Evolutionary conservation across 1,140 invertebrate species (phyloP), one percentile per base, ranked within the genome.

Genomic region (Magallana gigas): DNA sequence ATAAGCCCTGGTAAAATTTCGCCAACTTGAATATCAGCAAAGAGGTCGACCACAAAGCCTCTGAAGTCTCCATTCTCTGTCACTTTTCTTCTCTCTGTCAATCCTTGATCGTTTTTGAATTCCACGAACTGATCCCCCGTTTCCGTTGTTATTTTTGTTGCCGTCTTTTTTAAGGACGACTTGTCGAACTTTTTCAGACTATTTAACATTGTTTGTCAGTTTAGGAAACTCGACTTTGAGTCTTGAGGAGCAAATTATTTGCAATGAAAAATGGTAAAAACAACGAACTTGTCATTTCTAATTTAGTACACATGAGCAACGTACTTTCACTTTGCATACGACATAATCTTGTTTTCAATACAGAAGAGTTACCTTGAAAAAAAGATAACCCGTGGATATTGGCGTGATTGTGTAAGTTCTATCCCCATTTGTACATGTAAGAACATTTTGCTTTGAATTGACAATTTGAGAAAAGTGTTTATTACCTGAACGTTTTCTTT

Each of bases 21-120:
- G 18, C 90, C 93, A 64, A 93, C 92, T 83, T 94, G 92, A 48
- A 94, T 81, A 84, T 94, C 93, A 81, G 88, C 88, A 29, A 84
- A 57, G 3, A 84, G 60, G 80, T 91, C 91, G 14, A 88, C 86
- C 64, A 93, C 91, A 90, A 90, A 93, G 0, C 92, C 92, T 60
- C 82, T 82, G 4, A 71, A 64, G 82, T 83, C 59, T 71, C 68
- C 76, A n/a, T 81, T 68, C n/a, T 88, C 76, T 9, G 71, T 59
- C 14, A 89, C 71, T 14, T 62, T 64, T 83, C 89, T 88, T 6
- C 84, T 76, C 16, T 88, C 64, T 7, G 85, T 71, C 14, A 86
- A 68, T 56, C 92, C 91, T 36, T 85, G 16, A 8, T 85, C 87
- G 85, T 92, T 90, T 60, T 89, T 90, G 57, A 88, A 91, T 85